phyloP scores from a whole-genome alignment of 1,140 invertebrate genomes.

The Melitaea cinxia region DNA sequence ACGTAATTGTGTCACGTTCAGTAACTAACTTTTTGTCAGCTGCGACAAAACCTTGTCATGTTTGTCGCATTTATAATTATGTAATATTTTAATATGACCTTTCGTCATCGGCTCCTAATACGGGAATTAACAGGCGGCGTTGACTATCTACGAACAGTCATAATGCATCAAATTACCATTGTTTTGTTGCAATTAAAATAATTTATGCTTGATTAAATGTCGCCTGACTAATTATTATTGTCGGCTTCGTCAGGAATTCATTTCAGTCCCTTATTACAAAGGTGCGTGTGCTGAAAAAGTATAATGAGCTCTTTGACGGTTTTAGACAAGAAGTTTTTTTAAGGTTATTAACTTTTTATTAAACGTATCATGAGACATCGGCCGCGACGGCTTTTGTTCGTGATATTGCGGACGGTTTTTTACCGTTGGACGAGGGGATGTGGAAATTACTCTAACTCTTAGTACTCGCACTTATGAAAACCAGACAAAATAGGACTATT shows the following conservation, averaged over 20 bases:
- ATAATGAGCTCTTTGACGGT: constrained; percentile 7
- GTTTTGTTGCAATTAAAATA: constrained; percentile 10
- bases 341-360: background rate
- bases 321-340: constrained; percentile 5
- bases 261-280: constrained; percentile 10
- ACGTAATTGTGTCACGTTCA: constrained; percentile 7
- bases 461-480: background rate
- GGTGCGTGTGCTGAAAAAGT: background rate
- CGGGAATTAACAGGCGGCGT: constrained; percentile 1
- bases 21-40: constrained; percentile 3
- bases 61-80: constrained; percentile 12
- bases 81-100: constrained; percentile 20
- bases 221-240: constrained; percentile 13
- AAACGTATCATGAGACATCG: background rate
- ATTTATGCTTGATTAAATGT: constrained; percentile 26
- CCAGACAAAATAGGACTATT: background rate
- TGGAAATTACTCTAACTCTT: background rate
- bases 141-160: constrained; percentile 2
- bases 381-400: background rate
- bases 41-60: constrained; percentile 4
- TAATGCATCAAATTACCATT: constrained; percentile 21
- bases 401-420: background rate
- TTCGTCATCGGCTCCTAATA: constrained; percentile 12
- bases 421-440: background rate
- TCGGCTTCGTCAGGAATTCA: constrained; percentile 1